Evolutionary conservation across 2,888 invertebrate species (phyloP), one percentile per base, ranked within the genome.

Genomic region (Caenorhabditis sulstoni): DNA sequence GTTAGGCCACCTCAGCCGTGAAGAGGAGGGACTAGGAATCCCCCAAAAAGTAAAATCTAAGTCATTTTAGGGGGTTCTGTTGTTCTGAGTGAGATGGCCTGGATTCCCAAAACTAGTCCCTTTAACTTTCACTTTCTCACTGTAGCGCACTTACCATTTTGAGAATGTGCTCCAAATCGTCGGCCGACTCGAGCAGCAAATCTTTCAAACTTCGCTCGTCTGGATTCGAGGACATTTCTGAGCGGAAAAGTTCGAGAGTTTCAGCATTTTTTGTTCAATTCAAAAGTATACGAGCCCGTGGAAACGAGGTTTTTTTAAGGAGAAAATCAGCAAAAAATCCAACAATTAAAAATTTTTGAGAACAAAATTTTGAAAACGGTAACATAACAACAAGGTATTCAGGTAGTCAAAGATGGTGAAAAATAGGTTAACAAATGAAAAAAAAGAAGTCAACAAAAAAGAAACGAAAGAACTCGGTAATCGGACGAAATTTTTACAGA

Each of bases 151-250:
- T 52, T 18, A 74, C 49, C 29, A 85, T 85, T 49, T 86, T 87
- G 7, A 84, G 75, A 39, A 82, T 67, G 29, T 75, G 45, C 22
- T 86, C 87, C 49, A 86, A 55, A 57, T 86, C 84, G 22, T 82
- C 83, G 3, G 82, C 81, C 14, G 79, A 74, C 20, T 87, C 87
- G 11, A 79, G 61, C 16, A 87, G 53, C 39, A 79, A 66, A 11
- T 87, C 87, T 20, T 80, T 74, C 29, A 86, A 55, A 70, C 83
- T 84, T 41, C 80, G 67, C 23, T 78, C 77, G 39, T 70, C 77
- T 23, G 52, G 20, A 29, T 12, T 20, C 14, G 18, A 12, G 18
- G 20, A 1, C 73, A 68, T 68, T n/a, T 52, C n/a, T 20, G 22
- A 20, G 14, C 45, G 45, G 35, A 8, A 18, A 49, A 49, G 16